phyloP scores from a whole-genome alignment of 1,140 invertebrate species.

The Drosophila ananassae region DNA sequence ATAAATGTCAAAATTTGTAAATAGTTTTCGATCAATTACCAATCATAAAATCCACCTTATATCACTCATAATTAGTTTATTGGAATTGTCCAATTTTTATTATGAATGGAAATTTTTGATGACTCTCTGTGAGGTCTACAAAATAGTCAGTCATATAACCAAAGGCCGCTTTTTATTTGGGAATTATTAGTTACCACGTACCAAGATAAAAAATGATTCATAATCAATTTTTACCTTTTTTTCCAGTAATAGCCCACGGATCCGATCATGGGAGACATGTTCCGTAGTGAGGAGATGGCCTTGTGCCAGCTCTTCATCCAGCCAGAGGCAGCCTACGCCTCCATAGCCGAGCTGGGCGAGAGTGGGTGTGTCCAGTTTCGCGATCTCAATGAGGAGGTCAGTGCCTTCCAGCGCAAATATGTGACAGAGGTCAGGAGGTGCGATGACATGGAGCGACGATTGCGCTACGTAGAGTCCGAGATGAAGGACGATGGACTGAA shows the following conservation, averaged over 20 bases:
- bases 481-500: constrained; percentile 94
- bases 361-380: constrained; percentile 94
- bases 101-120: constrained; percentile 11
- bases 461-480: constrained; percentile 96
- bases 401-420: constrained; percentile 97
- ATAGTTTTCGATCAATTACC: not conserved
- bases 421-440: constrained; percentile 96
- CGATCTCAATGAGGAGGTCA: constrained; percentile 96
- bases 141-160: constrained; percentile 7
- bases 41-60: not conserved
- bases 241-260: constrained; percentile 25
- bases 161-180: constrained; percentile 5
- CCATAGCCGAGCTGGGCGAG: constrained; percentile 94
- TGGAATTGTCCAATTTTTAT: constrained; percentile 3
- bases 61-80: not conserved
- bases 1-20: not conserved
- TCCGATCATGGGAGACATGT: constrained; percentile 89
- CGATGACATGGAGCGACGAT: constrained; percentile 97
- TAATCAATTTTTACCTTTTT: not conserved
- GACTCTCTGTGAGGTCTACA: constrained; percentile 10
- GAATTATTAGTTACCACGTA: not conserved
- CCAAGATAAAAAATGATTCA: not conserved
- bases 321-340: constrained; percentile 94
- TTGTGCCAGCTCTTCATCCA: constrained; percentile 95
- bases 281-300: constrained; percentile 94